Conservation (phyloP, 2,797 vertebrate genomes). For the Salarias fasciatus region DNA sequence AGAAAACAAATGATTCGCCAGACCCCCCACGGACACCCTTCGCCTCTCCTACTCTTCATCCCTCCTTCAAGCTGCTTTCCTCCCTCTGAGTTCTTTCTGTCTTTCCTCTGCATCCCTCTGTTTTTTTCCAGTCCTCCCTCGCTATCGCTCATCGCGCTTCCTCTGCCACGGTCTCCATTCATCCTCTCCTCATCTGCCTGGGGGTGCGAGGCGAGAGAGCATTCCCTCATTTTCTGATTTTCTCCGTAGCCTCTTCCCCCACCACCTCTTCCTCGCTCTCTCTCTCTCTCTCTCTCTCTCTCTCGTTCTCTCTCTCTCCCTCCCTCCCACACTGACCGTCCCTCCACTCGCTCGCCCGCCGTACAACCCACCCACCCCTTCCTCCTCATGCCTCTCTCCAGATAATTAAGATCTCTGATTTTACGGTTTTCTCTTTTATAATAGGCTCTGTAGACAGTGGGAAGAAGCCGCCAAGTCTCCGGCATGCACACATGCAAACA, state of each 20-base stretch:
- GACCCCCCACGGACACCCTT: slow-evolving; percentile 32
- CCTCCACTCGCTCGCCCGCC: slow-evolving; percentile 19
- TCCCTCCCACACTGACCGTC: slow-evolving; percentile 16
- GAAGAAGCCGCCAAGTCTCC: slow-evolving; percentile 64
- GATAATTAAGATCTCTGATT: slow-evolving; percentile 84
- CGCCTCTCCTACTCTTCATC: slow-evolving; percentile 21
- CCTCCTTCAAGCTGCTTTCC: slow-evolving; percentile 49
- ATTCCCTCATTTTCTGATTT: slow-evolving; percentile 57
- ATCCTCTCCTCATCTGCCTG: slow-evolving; percentile 61
- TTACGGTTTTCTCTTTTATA: slow-evolving; percentile 78
- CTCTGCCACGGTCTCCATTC: slow-evolving; percentile 59
- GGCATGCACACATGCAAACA: slow-evolving; percentile 19
- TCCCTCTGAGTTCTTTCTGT: slow-evolving; percentile 51
- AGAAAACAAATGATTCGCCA: slow-evolving; percentile 76
- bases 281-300: slow-evolving; percentile 4
- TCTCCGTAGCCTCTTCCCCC: slow-evolving; percentile 2
- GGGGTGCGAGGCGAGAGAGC: slow-evolving; percentile 52
- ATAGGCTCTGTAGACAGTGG: slow-evolving; percentile 76
- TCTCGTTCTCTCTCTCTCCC: slow-evolving; percentile 1
- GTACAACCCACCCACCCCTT: slow-evolving; percentile 14
- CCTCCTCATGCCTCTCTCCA: slow-evolving; percentile 50
- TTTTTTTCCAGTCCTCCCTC: slow-evolving; percentile 33
- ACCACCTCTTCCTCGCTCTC: too few relatives aligned
- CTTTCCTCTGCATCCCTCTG: slow-evolving; percentile 44
- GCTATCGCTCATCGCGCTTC: slow-evolving; percentile 57